Evolutionary conservation across 2,113 vertebrate species (phyloP).

Genomic region (Acanthochromis polyacanthus): DNA sequence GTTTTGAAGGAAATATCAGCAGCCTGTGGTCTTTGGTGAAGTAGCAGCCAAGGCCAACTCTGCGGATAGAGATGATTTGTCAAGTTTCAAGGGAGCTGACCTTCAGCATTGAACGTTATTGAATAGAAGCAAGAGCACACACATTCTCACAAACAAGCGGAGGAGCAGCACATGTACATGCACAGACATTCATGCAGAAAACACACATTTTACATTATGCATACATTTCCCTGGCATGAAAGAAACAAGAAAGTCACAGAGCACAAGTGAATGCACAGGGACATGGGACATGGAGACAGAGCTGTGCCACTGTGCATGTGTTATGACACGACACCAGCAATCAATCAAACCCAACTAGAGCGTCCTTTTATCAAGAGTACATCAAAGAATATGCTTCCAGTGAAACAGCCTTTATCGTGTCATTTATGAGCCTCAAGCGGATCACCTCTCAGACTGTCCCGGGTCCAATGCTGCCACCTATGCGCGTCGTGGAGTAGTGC

Average conservation of each 20-base stretch:
- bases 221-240: not conserved
- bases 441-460: not conserved
- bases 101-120: constrained; percentile 44
- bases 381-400: constrained; percentile 22
- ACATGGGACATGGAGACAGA: constrained; percentile 8
- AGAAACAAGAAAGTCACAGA: not conserved
- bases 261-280: not conserved
- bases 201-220: not conserved
- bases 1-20: not conserved
- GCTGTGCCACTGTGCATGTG: constrained; percentile 17
- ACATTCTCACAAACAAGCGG: not conserved
- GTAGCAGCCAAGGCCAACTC: constrained; percentile 40
- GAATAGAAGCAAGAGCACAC: constrained; percentile 6
- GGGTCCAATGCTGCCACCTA: constrained; percentile 82
- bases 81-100: constrained; percentile 58
- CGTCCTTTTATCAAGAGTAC: constrained; percentile 4
- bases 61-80: constrained; percentile 62
- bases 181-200: too few relatives aligned
- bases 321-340: constrained; percentile 18
- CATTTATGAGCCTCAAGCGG: not conserved
- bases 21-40: constrained; percentile 26
- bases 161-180: not conserved
- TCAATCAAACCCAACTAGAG: constrained; percentile 32
- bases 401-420: constrained; percentile 29
- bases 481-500: constrained; percentile 45